These are phyloP conservation scores for Epirrita christyi DNA, from an alignment of 2,888 invertebrate genomes.

Conservation along the genomic window DNA sequence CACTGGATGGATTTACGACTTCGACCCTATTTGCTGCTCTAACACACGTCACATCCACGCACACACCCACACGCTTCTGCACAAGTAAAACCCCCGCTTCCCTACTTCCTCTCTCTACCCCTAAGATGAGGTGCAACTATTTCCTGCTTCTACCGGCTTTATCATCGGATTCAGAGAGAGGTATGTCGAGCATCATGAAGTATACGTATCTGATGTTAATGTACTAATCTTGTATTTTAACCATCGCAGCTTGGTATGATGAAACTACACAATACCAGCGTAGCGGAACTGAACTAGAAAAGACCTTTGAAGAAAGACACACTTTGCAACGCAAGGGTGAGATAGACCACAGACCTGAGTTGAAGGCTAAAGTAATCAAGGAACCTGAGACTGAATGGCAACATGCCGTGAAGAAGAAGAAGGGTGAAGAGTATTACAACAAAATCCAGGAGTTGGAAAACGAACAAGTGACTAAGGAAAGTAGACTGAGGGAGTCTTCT, in stretches of 20 bases:
- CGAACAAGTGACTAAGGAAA: conserved; percentile 93
- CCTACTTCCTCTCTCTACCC: conserved; percentile 54
- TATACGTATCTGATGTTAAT: conserved; percentile 27
- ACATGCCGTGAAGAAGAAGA: conserved; percentile 91
- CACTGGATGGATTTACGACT: conserved; percentile 31
- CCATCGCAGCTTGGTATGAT: conserved; percentile 93
- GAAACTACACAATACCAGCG: conserved; percentile 94
- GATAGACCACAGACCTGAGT: conserved; percentile 86
- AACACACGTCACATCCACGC: conserved; percentile 65
- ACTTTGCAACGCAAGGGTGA: conserved; percentile 87
- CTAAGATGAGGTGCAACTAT: conserved; percentile 70
- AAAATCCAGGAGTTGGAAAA: conserved; percentile 93
- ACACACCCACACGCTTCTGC: conserved; percentile 74
- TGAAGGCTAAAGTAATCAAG: conserved; percentile 88
- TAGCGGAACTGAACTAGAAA: conserved; percentile 92
- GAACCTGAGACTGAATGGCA: conserved; percentile 94
- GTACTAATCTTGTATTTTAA: conserved; percentile 37
- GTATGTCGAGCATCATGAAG: conserved; percentile 62
- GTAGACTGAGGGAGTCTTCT: conserved; percentile 89
- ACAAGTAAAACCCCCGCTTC: conserved; percentile 57
- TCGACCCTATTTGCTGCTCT: conserved; percentile 53
- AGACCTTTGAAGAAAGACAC: conserved; percentile 94
- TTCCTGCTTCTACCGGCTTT: conserved; percentile 80
- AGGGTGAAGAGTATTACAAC: conserved; percentile 92
- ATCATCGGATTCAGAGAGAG: conserved; percentile 71